Conservation (phyloP, 2,113 vertebrate genomes). For the Mohoua ochrocephala region DNA sequence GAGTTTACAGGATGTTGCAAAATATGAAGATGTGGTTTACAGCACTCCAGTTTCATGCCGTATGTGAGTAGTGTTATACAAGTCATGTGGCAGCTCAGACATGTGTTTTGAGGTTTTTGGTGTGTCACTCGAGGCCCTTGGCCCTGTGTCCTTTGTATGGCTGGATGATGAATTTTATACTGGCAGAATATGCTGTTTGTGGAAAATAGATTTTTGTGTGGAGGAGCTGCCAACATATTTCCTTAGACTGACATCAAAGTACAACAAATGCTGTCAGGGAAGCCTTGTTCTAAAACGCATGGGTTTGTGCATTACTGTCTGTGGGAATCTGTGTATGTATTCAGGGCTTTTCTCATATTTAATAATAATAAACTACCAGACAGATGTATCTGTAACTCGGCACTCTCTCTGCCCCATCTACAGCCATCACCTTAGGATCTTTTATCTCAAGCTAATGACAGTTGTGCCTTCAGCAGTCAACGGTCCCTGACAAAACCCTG, state of each 20-base stretch:
- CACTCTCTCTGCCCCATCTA: background rate
- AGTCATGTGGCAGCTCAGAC: slow-evolving; percentile 48
- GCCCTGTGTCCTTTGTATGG: slow-evolving; percentile 62
- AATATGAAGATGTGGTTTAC: background rate
- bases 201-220: slow-evolving; percentile 34
- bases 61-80: slow-evolving; percentile 2
- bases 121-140: slow-evolving; percentile 57
- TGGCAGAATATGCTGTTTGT: slow-evolving; percentile 43
- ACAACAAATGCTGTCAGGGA: slow-evolving; percentile 34
- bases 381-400: background rate
- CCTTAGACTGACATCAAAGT: slow-evolving; percentile 56
- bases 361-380: background rate
- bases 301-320: background rate
- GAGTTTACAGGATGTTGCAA: slow-evolving; percentile 25
- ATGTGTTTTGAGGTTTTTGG: slow-evolving; percentile 66
- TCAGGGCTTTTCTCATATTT: background rate
- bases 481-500: background rate
- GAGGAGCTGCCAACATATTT: slow-evolving; percentile 53
- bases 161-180: slow-evolving; percentile 43
- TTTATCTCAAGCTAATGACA: background rate
- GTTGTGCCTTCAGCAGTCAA: background rate
- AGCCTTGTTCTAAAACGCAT: background rate
- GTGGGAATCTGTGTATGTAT: background rate
- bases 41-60: background rate
- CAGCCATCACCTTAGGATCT: background rate